phyloP scores from a whole-genome alignment of 2,888 invertebrate genomes.

The Linnaemya vulpina region DNA sequence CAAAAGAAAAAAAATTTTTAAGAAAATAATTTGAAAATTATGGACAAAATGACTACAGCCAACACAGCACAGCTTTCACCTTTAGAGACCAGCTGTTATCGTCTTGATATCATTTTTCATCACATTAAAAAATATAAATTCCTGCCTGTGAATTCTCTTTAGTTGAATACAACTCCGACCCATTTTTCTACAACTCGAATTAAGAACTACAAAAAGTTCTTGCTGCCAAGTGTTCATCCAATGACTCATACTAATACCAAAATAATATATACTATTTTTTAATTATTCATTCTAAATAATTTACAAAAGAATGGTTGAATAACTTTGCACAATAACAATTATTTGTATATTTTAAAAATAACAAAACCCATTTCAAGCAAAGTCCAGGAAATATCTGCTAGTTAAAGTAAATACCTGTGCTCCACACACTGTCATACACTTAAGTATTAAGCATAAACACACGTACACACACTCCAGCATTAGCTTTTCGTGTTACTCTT shows the following conservation, averaged over 20 bases:
- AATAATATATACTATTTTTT: constrained; percentile 2
- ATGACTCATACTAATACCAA: constrained; percentile 13
- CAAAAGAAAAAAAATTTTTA: too few relatives aligned
- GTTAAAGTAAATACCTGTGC: constrained; percentile 52
- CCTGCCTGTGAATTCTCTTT: neutral
- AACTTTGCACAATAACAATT: constrained; percentile 54
- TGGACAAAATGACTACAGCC: neutral
- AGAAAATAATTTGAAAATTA: neutral
- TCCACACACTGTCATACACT: neutral
- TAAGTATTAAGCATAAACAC: constrained; percentile 2
- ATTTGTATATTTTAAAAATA: constrained; percentile 7
- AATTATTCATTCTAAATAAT: constrained; percentile 46
- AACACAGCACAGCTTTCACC: too few relatives aligned
- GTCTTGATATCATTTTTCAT: neutral
- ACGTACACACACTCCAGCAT: neutral
- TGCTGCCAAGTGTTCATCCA: neutral
- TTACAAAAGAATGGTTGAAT: constrained; percentile 58
- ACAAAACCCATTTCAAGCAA: constrained; percentile 19
- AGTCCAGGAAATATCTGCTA: constrained; percentile 21
- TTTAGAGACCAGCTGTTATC: too few relatives aligned
- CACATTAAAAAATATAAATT: neutral
- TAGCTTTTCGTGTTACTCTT: constrained; percentile 47
- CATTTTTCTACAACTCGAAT: neutral
- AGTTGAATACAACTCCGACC: neutral
- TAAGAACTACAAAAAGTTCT: neutral